Percentiles rank a stretch among this genome's conserved stretches.
Evolutionary conservation across 2,888 invertebrate genomes (phyloP).

Genomic region (Xestia sexstrigata): DNA sequence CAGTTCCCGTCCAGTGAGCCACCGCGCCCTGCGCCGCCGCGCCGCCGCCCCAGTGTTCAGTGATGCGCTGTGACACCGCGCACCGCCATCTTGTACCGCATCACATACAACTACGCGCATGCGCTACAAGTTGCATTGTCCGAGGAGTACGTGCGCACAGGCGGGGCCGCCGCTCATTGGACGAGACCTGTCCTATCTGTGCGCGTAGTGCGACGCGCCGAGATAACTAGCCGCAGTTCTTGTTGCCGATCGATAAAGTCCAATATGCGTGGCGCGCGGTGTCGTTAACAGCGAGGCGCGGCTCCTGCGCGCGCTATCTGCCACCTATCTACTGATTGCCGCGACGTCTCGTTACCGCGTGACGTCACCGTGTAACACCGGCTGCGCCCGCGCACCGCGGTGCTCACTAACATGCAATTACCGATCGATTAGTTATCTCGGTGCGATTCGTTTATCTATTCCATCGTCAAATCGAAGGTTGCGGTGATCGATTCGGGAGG

Average conservation of each 20-base stretch:
- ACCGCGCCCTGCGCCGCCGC: too few species aligned
- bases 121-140: slow-evolving; percentile 59
- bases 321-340: slow-evolving; percentile 51
- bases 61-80: slow-evolving; percentile 20
- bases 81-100: slow-evolving; percentile 74
- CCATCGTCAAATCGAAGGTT: slow-evolving; percentile 48
- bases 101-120: slow-evolving; percentile 57
- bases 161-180: slow-evolving; percentile 67
- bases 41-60: slow-evolving; percentile 12
- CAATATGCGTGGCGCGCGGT: slow-evolving; percentile 36
- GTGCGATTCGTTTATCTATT: slow-evolving; percentile 52
- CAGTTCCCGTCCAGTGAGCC: slow-evolving; percentile 20
- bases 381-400: slow-evolving; percentile 41
- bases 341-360: slow-evolving; percentile 42
- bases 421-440: slow-evolving; percentile 71
- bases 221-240: slow-evolving; percentile 53
- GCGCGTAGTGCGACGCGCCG: slow-evolving; percentile 42
- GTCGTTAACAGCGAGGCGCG: slow-evolving; percentile 47
- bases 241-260: slow-evolving; percentile 52
- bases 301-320: slow-evolving; percentile 43
- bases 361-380: slow-evolving; percentile 63
- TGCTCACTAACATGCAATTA: slow-evolving; percentile 65
- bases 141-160: slow-evolving; percentile 44
- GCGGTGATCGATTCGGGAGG: slow-evolving; percentile 52
- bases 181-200: slow-evolving; percentile 57